Percentiles rank a stretch among this genome's conserved stretches.
These are phyloP conservation scores for Homarus gammarus DNA, from an alignment of 2,888 invertebrate species.

Conservation along the genomic window DNA sequence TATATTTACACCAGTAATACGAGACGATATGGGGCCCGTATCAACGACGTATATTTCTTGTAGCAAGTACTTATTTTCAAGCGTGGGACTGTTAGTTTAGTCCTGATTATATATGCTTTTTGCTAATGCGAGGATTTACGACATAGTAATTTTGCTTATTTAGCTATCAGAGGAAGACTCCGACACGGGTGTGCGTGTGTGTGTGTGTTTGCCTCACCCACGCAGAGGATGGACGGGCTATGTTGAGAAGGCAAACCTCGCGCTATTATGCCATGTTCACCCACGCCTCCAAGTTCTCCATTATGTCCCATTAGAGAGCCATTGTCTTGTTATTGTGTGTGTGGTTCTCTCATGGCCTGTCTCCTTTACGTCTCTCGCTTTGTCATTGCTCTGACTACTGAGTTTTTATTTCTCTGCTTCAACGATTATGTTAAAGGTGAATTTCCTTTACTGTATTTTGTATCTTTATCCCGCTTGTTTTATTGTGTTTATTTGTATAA, in stretches of 20 bases:
- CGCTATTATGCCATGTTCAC: not conserved
- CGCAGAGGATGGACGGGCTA: not conserved
- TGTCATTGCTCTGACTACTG: not conserved
- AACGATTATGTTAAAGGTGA: not conserved
- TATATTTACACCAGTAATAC: slow-evolving; percentile 38
- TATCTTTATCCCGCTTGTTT: too few relatives aligned
- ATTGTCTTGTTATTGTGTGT: slow-evolving; percentile 6
- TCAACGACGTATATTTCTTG: slow-evolving; percentile 13
- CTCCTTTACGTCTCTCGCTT: not conserved
- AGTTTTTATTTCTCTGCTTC: not conserved
- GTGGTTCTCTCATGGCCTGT: not conserved
- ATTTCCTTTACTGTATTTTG: not conserved
- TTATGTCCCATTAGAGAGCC: not conserved
- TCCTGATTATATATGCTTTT: not conserved
- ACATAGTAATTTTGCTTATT: slow-evolving; percentile 14
- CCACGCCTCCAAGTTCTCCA: not conserved
- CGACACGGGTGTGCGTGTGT: slow-evolving; percentile 17
- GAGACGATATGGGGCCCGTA: slow-evolving; percentile 18
- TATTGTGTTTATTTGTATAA: too few relatives aligned
- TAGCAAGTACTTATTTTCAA: not conserved
- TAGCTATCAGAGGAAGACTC: not conserved
- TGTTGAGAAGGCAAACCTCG: not conserved
- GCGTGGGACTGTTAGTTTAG: slow-evolving; percentile 3
- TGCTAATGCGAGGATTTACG: not conserved
- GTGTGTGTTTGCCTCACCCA: not conserved